A percentile compares a stretch with the other conserved stretches of the same genome.
Evolutionary conservation across 2,113 vertebrate genomes (phyloP).

Genomic region (Caranx melampygus): DNA sequence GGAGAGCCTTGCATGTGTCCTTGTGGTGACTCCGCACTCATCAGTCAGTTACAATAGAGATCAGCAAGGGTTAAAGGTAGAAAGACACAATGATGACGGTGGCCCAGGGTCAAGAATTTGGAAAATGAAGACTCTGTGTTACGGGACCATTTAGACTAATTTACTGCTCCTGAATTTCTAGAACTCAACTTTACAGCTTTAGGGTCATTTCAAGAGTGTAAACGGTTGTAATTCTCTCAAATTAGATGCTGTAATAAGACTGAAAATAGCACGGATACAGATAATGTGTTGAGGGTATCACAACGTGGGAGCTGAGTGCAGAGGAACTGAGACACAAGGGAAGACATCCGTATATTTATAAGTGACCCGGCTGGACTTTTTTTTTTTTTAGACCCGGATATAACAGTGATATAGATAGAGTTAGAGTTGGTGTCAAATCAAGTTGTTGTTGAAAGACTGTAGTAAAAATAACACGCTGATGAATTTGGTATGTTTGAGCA

Average conservation of each 20-base stretch:
- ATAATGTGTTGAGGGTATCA: slow-evolving; percentile 27
- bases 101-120: slow-evolving; percentile 54
- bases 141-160: slow-evolving; percentile 3
- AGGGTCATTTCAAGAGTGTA: slow-evolving; percentile 15
- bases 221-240: slow-evolving; percentile 3
- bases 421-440: slow-evolving; percentile 62
- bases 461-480: slow-evolving; percentile 67
- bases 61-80: slow-evolving; percentile 41
- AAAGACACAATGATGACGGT: slow-evolving; percentile 17
- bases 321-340: slow-evolving; percentile 31
- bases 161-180: slow-evolving; percentile 21
- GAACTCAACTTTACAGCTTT: slow-evolving; percentile 8
- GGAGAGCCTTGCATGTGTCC: slow-evolving; percentile 40
- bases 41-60: slow-evolving; percentile 50
- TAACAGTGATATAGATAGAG: slow-evolving; percentile 57
- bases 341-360: slow-evolving; percentile 67
- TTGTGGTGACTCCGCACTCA: slow-evolving; percentile 42
- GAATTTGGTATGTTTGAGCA: slow-evolving; percentile 61
- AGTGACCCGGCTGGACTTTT: slow-evolving; percentile 33
- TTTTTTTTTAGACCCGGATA: slow-evolving; percentile 28
- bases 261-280: slow-evolving; percentile 47
- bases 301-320: slow-evolving; percentile 33
- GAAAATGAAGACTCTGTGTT: slow-evolving; percentile 54
- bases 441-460: slow-evolving; percentile 66
- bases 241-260: slow-evolving; percentile 20